Conservation (phyloP, 2,888 invertebrate genomes). For the Parnassius orleans region DNA sequence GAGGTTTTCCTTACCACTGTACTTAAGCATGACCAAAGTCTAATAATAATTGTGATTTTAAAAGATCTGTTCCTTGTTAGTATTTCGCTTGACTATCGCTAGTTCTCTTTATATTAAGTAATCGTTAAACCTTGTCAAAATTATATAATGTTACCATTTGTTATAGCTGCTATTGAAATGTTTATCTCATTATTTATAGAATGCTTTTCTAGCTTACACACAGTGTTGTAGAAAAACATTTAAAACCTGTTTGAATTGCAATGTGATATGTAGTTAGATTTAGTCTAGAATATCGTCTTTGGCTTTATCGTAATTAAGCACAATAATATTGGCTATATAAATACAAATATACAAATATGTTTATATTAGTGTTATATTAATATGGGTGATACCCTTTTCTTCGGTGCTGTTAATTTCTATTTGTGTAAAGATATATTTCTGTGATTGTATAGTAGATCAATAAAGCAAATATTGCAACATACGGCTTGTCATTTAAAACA, state of each 20-base stretch:
- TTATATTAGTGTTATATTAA: neutral
- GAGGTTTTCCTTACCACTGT: constrained; percentile 19
- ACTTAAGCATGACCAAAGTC: constrained; percentile 33
- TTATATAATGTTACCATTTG: too few species aligned
- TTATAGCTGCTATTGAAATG: too few species aligned
- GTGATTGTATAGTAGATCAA: constrained; percentile 36
- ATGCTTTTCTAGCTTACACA: too few species aligned
- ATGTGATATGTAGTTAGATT: neutral
- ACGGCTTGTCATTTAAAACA: constrained; percentile 33
- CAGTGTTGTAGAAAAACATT: too few species aligned
- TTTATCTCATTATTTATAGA: too few species aligned
- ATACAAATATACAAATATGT: constrained; percentile 1
- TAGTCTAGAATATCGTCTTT: neutral
- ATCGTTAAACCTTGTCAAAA: too few species aligned
- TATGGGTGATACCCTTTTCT: neutral
- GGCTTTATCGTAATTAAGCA: constrained; percentile 1
- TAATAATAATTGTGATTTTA: constrained; percentile 35
- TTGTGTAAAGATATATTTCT: constrained; percentile 7
- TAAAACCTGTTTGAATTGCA: too few species aligned
- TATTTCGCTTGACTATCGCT: constrained; percentile 18
- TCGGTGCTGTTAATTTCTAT: constrained; percentile 14
- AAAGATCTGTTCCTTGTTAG: constrained; percentile 34
- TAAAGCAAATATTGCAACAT: constrained; percentile 42
- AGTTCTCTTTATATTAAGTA: neutral
- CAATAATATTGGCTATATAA: constrained; percentile 1